A percentile compares a stretch with the other conserved stretches of the same genome.
phyloP scores from a whole-genome alignment of 2,797 vertebrate genomes.

The Coracias cyanogaster region DNA sequence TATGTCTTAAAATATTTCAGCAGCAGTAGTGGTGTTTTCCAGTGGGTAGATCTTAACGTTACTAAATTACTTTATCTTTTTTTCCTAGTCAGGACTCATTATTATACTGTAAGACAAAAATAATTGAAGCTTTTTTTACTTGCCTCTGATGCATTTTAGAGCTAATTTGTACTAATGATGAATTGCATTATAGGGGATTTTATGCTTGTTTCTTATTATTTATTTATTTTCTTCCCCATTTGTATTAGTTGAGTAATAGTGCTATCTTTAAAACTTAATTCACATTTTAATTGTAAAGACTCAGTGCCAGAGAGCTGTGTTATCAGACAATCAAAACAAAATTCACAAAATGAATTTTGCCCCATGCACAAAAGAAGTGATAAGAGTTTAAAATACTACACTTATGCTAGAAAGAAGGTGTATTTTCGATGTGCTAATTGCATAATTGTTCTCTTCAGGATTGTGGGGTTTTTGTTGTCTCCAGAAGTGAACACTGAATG shows the following conservation, averaged over 20 bases:
- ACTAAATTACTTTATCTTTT: slow-evolving; percentile 72
- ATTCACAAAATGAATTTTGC: slow-evolving; percentile 35
- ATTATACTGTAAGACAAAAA: slow-evolving; percentile 66
- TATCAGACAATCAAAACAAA: slow-evolving; percentile 37
- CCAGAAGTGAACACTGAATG: background rate
- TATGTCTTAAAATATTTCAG: slow-evolving; percentile 82
- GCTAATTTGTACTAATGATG: slow-evolving; percentile 83
- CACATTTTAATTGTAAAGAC: slow-evolving; percentile 63
- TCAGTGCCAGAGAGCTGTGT: slow-evolving; percentile 51
- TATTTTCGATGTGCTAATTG: background rate
- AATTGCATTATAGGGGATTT: slow-evolving; percentile 82
- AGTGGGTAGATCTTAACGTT: slow-evolving; percentile 80
- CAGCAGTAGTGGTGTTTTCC: slow-evolving; percentile 74
- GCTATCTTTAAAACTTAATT: slow-evolving; percentile 69
- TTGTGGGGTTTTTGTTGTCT: background rate
- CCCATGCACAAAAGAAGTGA: background rate
- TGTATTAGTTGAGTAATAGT: slow-evolving; percentile 64
- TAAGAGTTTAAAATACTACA: background rate
- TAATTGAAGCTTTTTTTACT: slow-evolving; percentile 71
- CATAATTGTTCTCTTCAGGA: background rate
- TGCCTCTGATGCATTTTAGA: slow-evolving; percentile 67
- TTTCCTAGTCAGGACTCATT: slow-evolving; percentile 50
- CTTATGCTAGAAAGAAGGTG: background rate
- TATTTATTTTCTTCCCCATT: slow-evolving; percentile 71
- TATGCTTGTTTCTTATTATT: slow-evolving; percentile 56